These are phyloP conservation scores for Chloropsis hardwickii DNA, from an alignment of 2,113 vertebrate species.

Conservation along the genomic window DNA sequence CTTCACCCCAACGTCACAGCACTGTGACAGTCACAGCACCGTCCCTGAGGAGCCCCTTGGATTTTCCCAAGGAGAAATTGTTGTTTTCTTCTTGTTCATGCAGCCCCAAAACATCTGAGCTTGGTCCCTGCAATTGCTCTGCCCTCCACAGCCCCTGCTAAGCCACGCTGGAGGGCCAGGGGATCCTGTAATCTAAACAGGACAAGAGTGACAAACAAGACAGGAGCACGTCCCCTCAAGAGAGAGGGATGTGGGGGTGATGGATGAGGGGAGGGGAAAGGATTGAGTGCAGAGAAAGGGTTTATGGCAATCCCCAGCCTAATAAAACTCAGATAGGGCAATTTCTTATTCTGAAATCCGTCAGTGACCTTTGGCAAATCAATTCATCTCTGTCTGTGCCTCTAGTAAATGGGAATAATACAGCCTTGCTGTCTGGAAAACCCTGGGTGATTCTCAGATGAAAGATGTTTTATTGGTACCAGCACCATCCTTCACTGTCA, in stretches of 20 bases:
- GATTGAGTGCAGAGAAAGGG: neutral
- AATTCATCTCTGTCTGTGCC: slow-evolving; percentile 40
- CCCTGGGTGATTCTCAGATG: slow-evolving; percentile 36
- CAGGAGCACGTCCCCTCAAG: neutral
- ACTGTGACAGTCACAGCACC: neutral
- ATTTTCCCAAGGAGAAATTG: neutral
- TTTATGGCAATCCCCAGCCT: slow-evolving; percentile 30
- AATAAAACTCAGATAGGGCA: slow-evolving; percentile 35
- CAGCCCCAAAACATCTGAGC: neutral
- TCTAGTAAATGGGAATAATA: slow-evolving; percentile 16
- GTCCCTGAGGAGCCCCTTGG: neutral
- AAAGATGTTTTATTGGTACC: slow-evolving; percentile 57
- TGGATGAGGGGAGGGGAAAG: neutral
- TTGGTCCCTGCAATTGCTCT: neutral
- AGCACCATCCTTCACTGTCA: slow-evolving; percentile 50
- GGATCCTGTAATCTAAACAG: neutral
- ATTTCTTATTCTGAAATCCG: slow-evolving; percentile 37
- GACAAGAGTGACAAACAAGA: neutral
- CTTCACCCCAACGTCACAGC: neutral
- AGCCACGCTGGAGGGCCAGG: rapidly evolving
- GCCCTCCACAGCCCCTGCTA: neutral
- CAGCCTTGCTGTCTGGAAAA: slow-evolving; percentile 26
- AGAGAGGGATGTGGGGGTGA: neutral
- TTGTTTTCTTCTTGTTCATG: neutral
- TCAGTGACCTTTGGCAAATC: slow-evolving; percentile 57